Conservation (phyloP, 2,888 invertebrate species). For the Acanthopleura granulata region DNA sequence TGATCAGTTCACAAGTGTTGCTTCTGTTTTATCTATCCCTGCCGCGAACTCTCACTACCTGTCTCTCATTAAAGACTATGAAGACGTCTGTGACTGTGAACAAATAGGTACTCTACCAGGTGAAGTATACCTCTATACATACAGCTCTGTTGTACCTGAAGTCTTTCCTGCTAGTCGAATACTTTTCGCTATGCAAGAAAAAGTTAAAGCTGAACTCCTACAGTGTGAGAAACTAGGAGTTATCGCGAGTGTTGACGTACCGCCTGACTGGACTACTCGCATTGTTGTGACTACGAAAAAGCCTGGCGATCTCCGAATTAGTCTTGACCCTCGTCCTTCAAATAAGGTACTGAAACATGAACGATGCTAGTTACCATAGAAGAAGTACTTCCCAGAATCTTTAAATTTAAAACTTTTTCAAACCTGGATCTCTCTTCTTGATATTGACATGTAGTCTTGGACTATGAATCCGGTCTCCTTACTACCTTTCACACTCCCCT, state of each 20-base stretch:
- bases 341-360: neutral
- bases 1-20: no score
- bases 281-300: neutral
- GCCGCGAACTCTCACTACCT: no score
- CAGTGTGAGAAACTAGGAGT: neutral
- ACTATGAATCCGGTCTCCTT: slow-evolving; percentile 22
- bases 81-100: no score
- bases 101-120: no score
- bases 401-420: neutral
- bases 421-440: neutral
- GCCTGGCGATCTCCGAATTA: neutral
- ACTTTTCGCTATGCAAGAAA: neutral
- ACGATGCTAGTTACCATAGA: neutral
- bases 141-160: neutral
- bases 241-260: neutral
- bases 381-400: neutral
- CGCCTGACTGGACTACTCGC: neutral
- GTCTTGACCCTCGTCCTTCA: neutral
- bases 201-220: neutral
- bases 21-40: no score
- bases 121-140: no score
- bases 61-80: no score
- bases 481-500: slow-evolving; percentile 31
- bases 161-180: neutral
- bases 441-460: slow-evolving; percentile 7